These are phyloP conservation scores for Xiphorhynchus erythropygius DNA, from an alignment of 2,797 vertebrate species.

Conservation along the genomic window DNA sequence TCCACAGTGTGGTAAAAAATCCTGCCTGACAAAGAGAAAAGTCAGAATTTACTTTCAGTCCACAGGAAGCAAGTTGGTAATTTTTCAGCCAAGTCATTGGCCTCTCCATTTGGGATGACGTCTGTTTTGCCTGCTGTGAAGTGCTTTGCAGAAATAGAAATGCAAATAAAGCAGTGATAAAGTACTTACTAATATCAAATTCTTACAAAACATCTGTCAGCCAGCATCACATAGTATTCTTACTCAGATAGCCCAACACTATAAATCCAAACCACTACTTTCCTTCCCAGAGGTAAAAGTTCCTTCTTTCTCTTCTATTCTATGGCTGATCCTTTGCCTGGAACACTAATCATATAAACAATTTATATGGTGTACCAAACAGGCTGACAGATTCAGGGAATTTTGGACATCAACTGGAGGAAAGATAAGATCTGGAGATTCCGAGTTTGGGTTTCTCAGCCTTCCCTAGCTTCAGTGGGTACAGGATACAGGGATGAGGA, in stretches of 20 bases:
- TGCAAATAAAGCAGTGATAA: not conserved
- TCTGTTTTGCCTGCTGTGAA: not conserved
- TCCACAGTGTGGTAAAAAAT: not conserved
- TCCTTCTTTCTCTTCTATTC: not conserved
- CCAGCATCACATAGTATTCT: not conserved
- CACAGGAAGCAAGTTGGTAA: not conserved
- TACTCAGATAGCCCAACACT: not conserved
- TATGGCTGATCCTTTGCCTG: not conserved
- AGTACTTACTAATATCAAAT: not conserved
- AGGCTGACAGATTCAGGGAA: not conserved
- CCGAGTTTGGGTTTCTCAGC: not conserved
- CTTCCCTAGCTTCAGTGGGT: not conserved
- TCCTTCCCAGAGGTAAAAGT: not conserved
- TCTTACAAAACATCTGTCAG: not conserved
- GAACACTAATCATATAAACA: not conserved
- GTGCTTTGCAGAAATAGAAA: not conserved
- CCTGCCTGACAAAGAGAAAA: not conserved
- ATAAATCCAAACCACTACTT: not conserved
- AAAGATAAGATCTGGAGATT: not conserved
- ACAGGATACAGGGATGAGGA: not conserved
- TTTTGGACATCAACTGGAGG: not conserved
- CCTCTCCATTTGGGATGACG: not conserved
- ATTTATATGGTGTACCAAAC: not conserved
- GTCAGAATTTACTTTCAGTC: not conserved
- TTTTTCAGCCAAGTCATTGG: not conserved